Evolutionary conservation across 2,888 invertebrate species (phyloP).

Genomic region (Mycalesis mineus): DNA sequence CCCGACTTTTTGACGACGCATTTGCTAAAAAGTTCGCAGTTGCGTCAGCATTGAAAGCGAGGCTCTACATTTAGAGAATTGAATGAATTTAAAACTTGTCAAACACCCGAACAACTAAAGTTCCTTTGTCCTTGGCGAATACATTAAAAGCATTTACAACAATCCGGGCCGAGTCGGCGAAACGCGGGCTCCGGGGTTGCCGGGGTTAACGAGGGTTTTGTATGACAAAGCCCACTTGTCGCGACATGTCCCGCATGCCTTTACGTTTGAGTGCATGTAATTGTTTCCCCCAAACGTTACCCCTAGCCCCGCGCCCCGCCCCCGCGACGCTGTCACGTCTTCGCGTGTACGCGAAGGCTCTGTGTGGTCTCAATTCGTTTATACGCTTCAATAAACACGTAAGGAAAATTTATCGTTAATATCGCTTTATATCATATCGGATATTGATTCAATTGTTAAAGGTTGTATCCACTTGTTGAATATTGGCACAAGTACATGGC

Average conservation of each 20-base stretch:
- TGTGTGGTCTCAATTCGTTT: background rate
- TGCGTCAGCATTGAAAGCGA: background rate
- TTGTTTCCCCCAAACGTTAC: slow-evolving; percentile 13
- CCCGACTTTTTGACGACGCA: background rate
- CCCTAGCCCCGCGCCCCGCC: background rate
- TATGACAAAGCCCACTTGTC: slow-evolving; percentile 26
- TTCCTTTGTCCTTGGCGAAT: slow-evolving; percentile 3
- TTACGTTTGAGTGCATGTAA: slow-evolving; percentile 29
- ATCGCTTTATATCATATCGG: background rate
- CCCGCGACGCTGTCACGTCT: background rate
- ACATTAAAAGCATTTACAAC: slow-evolving; percentile 7
- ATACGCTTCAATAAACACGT: background rate
- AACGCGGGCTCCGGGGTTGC: slow-evolving; percentile 4
- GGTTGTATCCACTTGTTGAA: background rate
- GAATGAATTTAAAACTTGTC: slow-evolving; percentile 13
- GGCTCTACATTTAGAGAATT: background rate
- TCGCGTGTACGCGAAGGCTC: background rate
- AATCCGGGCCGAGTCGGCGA: slow-evolving; percentile 8
- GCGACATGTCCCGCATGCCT: slow-evolving; percentile 23
- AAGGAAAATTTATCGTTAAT: background rate
- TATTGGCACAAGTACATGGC: too few relatives aligned
- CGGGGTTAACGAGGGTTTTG: slow-evolving; percentile 22
- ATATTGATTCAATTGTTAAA: background rate
- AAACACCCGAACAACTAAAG: slow-evolving; percentile 6
- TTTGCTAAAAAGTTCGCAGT: background rate